These are phyloP conservation scores for Drosophila miranda DNA, from an alignment of 1,140 invertebrate species.

Conservation along the genomic window DNA sequence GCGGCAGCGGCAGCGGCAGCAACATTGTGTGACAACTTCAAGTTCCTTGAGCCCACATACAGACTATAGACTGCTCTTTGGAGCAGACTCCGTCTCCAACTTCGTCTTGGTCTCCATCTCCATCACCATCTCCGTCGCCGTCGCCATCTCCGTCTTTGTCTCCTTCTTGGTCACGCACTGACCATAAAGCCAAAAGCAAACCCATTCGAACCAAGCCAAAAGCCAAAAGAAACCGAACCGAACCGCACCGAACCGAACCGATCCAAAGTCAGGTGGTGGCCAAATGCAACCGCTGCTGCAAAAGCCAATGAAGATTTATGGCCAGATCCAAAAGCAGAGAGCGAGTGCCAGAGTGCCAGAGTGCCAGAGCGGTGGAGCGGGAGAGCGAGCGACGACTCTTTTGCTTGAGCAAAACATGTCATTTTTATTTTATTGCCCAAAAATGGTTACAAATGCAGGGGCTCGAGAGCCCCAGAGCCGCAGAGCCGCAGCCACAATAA, in stretches of 20 bases:
- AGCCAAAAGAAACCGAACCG: neutral
- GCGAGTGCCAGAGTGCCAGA: too few relatives aligned
- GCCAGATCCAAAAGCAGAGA: constrained; percentile 64
- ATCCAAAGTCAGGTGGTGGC: constrained; percentile 57
- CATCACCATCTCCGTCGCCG: neutral
- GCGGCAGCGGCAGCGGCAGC: constrained; percentile 9
- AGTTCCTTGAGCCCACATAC: constrained; percentile 78
- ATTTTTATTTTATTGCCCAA: constrained; percentile 77
- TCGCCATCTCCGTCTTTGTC: constrained; percentile 1
- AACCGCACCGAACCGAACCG: constrained; percentile 9
- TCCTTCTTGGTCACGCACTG: constrained; percentile 58
- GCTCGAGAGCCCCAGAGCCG: too few relatives aligned
- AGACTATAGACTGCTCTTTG: constrained; percentile 46
- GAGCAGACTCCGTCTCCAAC: constrained; percentile 8
- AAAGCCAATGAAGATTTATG: constrained; percentile 64
- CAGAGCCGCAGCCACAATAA: constrained; percentile 26
- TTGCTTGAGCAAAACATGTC: constrained; percentile 76
- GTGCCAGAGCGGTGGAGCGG: neutral
- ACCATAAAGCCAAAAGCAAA: constrained; percentile 45
- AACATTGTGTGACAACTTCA: constrained; percentile 69
- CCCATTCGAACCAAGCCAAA: neutral
- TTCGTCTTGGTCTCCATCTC: constrained; percentile 1
- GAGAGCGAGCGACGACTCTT: constrained; percentile 40
- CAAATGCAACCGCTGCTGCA: constrained; percentile 27
- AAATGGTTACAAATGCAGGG: constrained; percentile 68